phyloP scores from a whole-genome alignment of 1,140 invertebrate species.

The Drosophila nigromelanica region DNA sequence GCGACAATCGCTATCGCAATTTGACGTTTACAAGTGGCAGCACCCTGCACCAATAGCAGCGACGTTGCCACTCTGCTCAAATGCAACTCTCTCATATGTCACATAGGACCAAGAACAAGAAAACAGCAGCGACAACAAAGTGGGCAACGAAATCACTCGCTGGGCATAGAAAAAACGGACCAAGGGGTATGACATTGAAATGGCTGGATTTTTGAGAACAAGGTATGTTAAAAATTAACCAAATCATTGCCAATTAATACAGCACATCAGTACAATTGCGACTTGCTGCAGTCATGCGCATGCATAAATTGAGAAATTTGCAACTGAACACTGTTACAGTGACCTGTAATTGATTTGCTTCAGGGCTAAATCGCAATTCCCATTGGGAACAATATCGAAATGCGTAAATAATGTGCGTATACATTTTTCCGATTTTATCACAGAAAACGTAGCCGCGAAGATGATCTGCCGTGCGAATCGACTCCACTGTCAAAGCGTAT shows the following conservation, averaged over 20 bases:
- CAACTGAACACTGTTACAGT: constrained; percentile 28
- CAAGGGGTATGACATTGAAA: constrained; percentile 45
- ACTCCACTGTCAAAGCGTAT: constrained; percentile 80
- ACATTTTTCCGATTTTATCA: not conserved
- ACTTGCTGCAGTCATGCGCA: constrained; percentile 15
- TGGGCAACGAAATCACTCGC: constrained; percentile 19
- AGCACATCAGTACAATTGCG: constrained; percentile 16
- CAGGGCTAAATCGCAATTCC: constrained; percentile 8
- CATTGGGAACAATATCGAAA: not conserved
- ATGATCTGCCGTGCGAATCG: constrained; percentile 73
- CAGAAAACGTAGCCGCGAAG: constrained; percentile 81
- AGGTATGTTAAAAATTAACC: constrained; percentile 29
- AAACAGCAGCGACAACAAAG: constrained; percentile 41
- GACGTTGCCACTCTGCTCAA: constrained; percentile 34
- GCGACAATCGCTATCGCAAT: constrained; percentile 31
- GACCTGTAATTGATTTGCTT: constrained; percentile 27
- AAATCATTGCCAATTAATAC: not conserved
- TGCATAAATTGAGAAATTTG: constrained; percentile 21
- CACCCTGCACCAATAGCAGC: not conserved
- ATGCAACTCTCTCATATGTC: constrained; percentile 26
- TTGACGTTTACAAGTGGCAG: constrained; percentile 51
- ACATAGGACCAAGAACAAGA: constrained; percentile 40
- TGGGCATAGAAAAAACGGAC: constrained; percentile 8
- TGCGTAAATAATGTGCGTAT: not conserved
- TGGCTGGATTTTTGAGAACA: constrained; percentile 63